phyloP scores from a whole-genome alignment of 2,113 vertebrate genomes.

The Elephas maximus region DNA sequence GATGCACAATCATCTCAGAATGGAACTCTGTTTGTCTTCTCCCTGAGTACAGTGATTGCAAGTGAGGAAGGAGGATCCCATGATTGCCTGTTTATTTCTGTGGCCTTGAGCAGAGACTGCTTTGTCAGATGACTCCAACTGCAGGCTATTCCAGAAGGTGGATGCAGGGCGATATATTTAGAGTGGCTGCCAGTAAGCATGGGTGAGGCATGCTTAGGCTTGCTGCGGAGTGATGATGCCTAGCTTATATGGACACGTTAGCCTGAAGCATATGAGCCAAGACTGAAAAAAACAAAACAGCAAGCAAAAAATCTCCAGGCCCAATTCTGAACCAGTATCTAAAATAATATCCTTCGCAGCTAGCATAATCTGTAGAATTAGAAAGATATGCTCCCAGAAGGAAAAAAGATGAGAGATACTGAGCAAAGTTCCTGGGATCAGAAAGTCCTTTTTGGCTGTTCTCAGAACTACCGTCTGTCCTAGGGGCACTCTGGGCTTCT shows the following conservation, averaged over 20 bases:
- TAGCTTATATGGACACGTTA: constrained; percentile 13
- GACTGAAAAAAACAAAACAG: neutral
- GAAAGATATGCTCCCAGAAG: neutral
- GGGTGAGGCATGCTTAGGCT: neutral
- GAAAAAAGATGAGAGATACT: neutral
- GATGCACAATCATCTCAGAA: neutral
- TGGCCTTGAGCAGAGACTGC: neutral
- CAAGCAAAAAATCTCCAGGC: neutral
- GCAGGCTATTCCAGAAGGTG: neutral
- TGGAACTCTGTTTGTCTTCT: neutral
- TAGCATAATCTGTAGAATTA: neutral
- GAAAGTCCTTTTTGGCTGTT: neutral
- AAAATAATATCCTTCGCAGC: constrained; percentile 44
- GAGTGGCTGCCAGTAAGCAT: neutral
- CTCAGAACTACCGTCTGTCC: neutral
- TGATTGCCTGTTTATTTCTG: neutral
- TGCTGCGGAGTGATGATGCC: constrained; percentile 7
- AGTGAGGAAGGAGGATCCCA: neutral
- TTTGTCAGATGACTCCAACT: neutral
- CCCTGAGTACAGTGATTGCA: neutral
- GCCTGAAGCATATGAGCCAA: neutral
- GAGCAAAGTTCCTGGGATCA: neutral
- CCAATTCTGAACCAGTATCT: neutral
- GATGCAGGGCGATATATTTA: neutral
- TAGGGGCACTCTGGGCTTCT: neutral